Percentiles rank a stretch among this genome's conserved stretches.
These are phyloP conservation scores for Chlorocebus sabaeus DNA, from an alignment of 2,113 vertebrate species.

Conservation along the genomic window DNA sequence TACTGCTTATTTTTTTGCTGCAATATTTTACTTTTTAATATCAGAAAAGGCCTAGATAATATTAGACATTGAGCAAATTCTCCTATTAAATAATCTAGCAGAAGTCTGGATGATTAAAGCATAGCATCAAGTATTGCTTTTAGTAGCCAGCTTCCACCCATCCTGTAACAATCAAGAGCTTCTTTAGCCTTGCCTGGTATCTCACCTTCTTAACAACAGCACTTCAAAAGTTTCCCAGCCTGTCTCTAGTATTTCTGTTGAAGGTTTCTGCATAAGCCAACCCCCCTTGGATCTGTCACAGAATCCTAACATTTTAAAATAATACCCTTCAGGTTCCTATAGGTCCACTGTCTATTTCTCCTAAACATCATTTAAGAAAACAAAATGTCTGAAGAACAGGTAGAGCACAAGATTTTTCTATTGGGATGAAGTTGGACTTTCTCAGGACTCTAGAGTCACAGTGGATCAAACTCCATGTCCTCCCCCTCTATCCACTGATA, in stretches of 20 bases:
- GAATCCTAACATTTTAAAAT: neutral
- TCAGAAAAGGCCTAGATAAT: neutral
- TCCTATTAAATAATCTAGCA: neutral
- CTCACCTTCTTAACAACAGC: neutral
- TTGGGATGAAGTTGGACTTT: neutral
- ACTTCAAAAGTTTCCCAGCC: neutral
- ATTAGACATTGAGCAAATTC: neutral
- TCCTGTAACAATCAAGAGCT: neutral
- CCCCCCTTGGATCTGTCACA: neutral
- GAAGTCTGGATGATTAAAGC: neutral
- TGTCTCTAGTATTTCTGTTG: neutral
- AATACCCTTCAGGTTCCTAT: neutral
- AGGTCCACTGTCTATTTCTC: neutral
- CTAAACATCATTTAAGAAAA: constrained; percentile 5
- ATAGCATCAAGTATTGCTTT: neutral
- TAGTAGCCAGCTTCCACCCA: neutral
- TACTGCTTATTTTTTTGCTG: neutral
- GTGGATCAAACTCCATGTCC: neutral
- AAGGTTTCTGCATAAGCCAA: neutral
- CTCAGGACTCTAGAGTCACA: neutral
- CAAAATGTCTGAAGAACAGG: neutral
- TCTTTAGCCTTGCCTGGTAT: neutral
- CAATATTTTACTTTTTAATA: neutral
- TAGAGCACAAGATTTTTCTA: neutral
- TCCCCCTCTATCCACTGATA: neutral